phyloP scores from a whole-genome alignment of 2,113 vertebrate genomes.

The Hystrix brachyura region DNA sequence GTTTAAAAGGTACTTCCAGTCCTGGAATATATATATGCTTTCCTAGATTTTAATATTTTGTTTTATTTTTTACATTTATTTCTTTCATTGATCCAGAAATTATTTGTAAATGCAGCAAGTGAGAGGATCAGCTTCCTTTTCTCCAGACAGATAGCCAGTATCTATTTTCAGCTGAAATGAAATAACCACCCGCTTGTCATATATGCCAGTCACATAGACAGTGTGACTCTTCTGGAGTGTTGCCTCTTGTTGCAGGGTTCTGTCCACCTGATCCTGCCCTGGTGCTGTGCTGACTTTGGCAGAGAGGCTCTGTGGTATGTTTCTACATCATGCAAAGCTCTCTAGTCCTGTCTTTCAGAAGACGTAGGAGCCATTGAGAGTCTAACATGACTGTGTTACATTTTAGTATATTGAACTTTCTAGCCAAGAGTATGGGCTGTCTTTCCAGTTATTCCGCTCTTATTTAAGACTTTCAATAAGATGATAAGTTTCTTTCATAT shows the following conservation, averaged over 20 bases:
- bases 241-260: not conserved
- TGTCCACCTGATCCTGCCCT: not conserved
- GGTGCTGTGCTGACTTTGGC: not conserved
- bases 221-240: not conserved
- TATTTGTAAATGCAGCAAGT: not conserved
- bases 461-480: not conserved
- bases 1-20: not conserved
- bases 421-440: not conserved
- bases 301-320: not conserved
- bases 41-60: not conserved
- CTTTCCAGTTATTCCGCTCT: slow-evolving; percentile 17
- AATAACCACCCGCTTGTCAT: not conserved
- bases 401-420: slow-evolving; percentile 39
- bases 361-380: not conserved
- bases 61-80: not conserved
- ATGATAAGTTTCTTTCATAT: slow-evolving; percentile 18
- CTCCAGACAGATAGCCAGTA: not conserved
- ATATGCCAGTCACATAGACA: not conserved
- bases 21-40: not conserved
- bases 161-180: slow-evolving; percentile 11
- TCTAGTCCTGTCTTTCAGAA: slow-evolving; percentile 44
- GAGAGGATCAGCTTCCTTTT: not conserved
- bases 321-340: slow-evolving; percentile 4
- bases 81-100: not conserved
- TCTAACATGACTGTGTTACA: not conserved